phyloP scores from a whole-genome alignment of 2,888 invertebrate genomes.

The Lumbricus terrestris region DNA sequence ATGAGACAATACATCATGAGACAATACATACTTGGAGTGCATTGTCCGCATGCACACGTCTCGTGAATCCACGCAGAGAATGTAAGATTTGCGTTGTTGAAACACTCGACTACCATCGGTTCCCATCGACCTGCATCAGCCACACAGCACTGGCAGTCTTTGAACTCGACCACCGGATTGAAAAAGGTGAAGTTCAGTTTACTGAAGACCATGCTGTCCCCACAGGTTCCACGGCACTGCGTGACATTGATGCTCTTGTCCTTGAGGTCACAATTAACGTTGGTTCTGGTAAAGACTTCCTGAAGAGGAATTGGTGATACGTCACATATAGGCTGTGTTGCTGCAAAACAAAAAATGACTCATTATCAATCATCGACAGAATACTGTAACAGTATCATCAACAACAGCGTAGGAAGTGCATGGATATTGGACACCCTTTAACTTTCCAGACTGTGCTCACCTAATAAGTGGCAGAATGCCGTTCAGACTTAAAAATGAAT shows the following conservation, averaged over 20 bases:
- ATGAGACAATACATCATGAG: too few species aligned
- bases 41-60: neutral
- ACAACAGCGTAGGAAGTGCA: too few species aligned
- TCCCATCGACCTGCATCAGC: neutral
- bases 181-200: neutral
- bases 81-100: neutral
- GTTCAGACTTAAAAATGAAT: too few species aligned
- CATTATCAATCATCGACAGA: neutral
- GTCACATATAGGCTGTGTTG: neutral
- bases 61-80: neutral
- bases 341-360: neutral
- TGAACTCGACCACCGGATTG: neutral
- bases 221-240: neutral
- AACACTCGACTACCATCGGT: neutral
- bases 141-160: neutral
- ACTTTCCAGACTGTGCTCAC: too few species aligned
- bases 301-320: neutral
- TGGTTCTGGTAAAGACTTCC: neutral
- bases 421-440: too few species aligned
- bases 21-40: neutral
- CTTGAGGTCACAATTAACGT: neutral
- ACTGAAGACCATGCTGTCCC: neutral
- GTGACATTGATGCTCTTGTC: neutral
- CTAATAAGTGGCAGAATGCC: too few species aligned
- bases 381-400: neutral